These are phyloP conservation scores for Nesoenas mayeri DNA, from an alignment of 2,113 vertebrate genomes.

Conservation along the genomic window DNA sequence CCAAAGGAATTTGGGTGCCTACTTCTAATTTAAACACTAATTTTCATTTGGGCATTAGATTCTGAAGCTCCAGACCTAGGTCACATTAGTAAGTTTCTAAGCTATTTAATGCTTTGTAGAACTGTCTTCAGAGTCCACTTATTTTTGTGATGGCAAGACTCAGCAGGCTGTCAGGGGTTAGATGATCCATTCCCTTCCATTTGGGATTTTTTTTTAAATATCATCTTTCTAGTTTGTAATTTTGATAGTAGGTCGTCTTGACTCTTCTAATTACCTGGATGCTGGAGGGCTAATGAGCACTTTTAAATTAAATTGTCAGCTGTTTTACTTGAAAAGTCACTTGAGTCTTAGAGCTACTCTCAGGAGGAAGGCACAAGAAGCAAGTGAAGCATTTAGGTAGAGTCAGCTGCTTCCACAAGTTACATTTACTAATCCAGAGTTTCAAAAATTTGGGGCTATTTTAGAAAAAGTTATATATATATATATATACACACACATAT, in stretches of 20 bases:
- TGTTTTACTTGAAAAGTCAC: not conserved
- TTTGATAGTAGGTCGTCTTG: not conserved
- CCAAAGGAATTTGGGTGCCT: not conserved
- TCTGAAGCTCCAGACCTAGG: not conserved
- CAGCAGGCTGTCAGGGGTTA: not conserved
- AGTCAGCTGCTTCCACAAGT: not conserved
- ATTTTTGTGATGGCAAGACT: not conserved
- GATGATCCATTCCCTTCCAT: not conserved
- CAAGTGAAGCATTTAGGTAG: not conserved
- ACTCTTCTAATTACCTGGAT: not conserved
- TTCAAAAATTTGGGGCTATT: not conserved
- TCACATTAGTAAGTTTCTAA: not conserved
- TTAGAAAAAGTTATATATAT: not conserved
- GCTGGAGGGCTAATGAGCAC: not conserved
- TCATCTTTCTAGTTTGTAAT: not conserved
- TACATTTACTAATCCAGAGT: not conserved
- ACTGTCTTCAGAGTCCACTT: not conserved
- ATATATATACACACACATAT: not conserved
- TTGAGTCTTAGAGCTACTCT: not conserved
- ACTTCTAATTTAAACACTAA: not conserved
- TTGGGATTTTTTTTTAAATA: not conserved
- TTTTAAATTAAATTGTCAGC: not conserved
- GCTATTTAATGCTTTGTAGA: not conserved
- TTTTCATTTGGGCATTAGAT: not conserved
- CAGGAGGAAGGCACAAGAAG: not conserved